Base-by-base conservation (phyloP, 1,140 invertebrate species). In the Dendrolimus kikuchii region DNA sequence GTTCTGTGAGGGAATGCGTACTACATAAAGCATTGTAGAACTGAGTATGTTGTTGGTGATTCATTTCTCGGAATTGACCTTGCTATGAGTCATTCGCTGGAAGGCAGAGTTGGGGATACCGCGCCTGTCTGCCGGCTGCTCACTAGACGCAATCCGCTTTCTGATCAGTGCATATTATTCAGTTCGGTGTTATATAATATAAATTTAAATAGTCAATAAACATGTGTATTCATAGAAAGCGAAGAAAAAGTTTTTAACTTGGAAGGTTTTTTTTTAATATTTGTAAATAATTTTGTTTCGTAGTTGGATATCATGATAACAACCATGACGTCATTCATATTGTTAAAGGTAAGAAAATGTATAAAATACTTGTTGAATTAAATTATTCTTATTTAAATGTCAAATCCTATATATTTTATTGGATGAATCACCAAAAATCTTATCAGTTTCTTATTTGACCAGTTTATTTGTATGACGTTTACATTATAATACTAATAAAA, bases 21-120 rank as follows among this genome's bases (percentile, higher is more conserved):
- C 68, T 72, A 84, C 76, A 72, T 83, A 83, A 68, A 70, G 62
- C 80, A 71, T 83, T 86, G 71, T 81, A 68, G 79, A 83, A 81
- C 72, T 82, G 74, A 78, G 77, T 74, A 72, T 71, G 64, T 68
- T 23, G 23, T 23, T 86, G 81, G 81, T 87, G 85, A 88, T 86
- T 88, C 86, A 88, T 86, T 86, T 86, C 81, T 88, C 83, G 83
- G 86, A 88, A 86, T 86, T 88, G 85, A 88, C 85, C 85, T 88
- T 88, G 85, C 84, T 82, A 86, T 88, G 85, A 88, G 85, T 88
- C 83, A 88, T 83, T 86, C 81, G 81, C 64, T 81, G 78, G 76
- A 81, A 82, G 80, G 81, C 81, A 83, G 81, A 85, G 83, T 85
- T 75, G 85, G 85, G 83, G 82, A 88, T 88, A 84, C 81, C 83